phyloP scores from a whole-genome alignment of 2,113 vertebrate species.

The Dasyurus viverrinus region DNA sequence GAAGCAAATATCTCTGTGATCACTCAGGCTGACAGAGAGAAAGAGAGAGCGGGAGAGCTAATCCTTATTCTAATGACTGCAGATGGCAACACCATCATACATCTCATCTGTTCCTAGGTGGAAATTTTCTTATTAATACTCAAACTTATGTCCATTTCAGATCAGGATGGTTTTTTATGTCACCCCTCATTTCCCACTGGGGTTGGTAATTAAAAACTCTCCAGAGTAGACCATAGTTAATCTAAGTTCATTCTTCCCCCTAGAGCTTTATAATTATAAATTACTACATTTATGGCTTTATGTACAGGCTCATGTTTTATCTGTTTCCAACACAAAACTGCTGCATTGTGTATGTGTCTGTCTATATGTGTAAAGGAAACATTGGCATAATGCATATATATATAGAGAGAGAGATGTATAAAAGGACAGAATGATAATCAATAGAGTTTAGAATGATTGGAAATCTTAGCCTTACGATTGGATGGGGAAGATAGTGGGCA shows the following conservation, averaged over 20 bases:
- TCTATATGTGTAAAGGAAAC: background rate
- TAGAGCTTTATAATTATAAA: slow-evolving; percentile 70
- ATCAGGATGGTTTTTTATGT: background rate
- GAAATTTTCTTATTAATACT: slow-evolving; percentile 70
- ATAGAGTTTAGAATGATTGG: background rate
- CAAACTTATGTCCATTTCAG: slow-evolving; percentile 65
- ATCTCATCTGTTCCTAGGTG: slow-evolving; percentile 64
- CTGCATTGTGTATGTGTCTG: background rate
- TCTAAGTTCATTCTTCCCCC: slow-evolving; percentile 67
- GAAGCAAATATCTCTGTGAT: slow-evolving; percentile 78
- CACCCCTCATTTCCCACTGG: slow-evolving; percentile 55
- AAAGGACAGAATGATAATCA: slow-evolving; percentile 56
- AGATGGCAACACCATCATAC: slow-evolving; percentile 74
- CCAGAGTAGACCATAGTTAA: slow-evolving; percentile 65
- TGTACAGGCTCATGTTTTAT: background rate
- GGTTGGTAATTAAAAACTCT: slow-evolving; percentile 66
- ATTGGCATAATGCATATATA: slow-evolving; percentile 34
- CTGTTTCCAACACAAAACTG: slow-evolving; percentile 10
- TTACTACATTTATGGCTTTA: slow-evolving; percentile 35
- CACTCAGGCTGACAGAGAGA: slow-evolving; percentile 72
- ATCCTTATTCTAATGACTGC: slow-evolving; percentile 71
- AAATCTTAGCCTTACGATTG: slow-evolving; percentile 1
- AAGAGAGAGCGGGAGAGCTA: slow-evolving; percentile 58
- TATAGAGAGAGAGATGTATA: slow-evolving; percentile 20
- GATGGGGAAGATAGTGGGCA: background rate